These are phyloP conservation scores for Stegophylla sp. DNA, from an alignment of 2,888 invertebrate genomes.

Conservation along the genomic window DNA sequence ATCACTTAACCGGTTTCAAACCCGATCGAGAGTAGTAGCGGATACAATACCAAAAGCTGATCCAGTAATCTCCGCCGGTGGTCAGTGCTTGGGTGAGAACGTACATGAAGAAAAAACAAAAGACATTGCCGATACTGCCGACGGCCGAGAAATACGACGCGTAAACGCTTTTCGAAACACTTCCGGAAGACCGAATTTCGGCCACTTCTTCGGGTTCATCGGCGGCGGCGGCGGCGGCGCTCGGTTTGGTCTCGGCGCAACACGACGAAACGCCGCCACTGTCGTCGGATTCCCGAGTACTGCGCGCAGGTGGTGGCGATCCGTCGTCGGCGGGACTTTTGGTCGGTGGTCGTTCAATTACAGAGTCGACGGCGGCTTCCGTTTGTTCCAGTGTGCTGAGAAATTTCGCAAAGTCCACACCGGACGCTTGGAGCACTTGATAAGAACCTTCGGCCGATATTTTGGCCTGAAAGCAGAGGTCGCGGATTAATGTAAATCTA, in stretches of 20 bases:
- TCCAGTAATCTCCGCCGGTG: constrained; percentile 74
- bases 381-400: constrained; percentile 69
- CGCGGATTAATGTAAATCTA: too few relatives aligned
- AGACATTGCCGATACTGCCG: constrained; percentile 72
- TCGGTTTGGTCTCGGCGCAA: too few relatives aligned
- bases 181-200: constrained; percentile 72
- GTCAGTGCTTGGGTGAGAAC: constrained; percentile 70
- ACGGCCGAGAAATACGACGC: constrained; percentile 75
- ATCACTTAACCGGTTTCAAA: too few relatives aligned
- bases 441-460: constrained; percentile 70
- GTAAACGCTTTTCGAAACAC: constrained; percentile 72
- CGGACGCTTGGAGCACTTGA: constrained; percentile 75
- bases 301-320: constrained; percentile 67
- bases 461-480: constrained; percentile 64
- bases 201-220: constrained; percentile 64
- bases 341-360: too few relatives aligned
- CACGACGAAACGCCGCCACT: constrained; percentile 61
- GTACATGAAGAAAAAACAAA: constrained; percentile 71
- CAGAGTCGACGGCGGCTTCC: constrained; percentile 62
- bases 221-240: background rate
- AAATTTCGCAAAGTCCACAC: constrained; percentile 76
- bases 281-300: constrained; percentile 65
- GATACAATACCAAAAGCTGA: constrained; percentile 73
- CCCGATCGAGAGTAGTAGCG: too few relatives aligned
- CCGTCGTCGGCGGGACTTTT: background rate